Percentiles rank a stretch among this genome's conserved stretches.
Evolutionary conservation across 2,888 invertebrate genomes (phyloP).

Genomic region (Campopleginae sp.): DNA sequence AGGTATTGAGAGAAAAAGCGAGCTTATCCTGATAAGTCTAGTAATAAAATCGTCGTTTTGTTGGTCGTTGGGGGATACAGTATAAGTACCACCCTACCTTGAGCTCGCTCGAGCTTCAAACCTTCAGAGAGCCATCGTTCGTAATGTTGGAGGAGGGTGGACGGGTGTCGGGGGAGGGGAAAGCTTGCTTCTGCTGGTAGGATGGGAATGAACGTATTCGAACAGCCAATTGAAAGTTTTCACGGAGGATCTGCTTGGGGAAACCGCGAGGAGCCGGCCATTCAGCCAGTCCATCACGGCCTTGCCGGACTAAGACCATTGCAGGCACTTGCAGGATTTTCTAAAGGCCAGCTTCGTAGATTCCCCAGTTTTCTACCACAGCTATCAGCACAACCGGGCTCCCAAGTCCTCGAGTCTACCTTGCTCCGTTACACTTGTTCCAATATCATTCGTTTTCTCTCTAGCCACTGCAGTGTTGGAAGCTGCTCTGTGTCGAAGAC

Average conservation of each 20-base stretch:
- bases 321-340: conserved; percentile 49
- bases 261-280: conserved; percentile 36
- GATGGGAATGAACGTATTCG: conserved; percentile 59
- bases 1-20: conserved; percentile 64
- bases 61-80: conserved; percentile 58
- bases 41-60: conserved; percentile 66
- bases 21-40: conserved; percentile 66
- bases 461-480: conserved; percentile 8
- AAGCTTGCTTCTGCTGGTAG: conserved; percentile 30
- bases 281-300: conserved; percentile 41
- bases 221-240: conserved; percentile 66
- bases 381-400: conserved; percentile 39
- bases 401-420: conserved; percentile 21
- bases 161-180: not conserved
- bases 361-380: conserved; percentile 45
- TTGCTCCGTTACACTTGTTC: conserved; percentile 21
- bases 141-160: conserved; percentile 12
- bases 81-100: conserved; percentile 54
- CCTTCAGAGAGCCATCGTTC: conserved; percentile 43
- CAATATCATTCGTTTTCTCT: conserved; percentile 48
- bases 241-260: conserved; percentile 48
- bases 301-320: conserved; percentile 52
- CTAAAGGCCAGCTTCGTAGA: conserved; percentile 47
- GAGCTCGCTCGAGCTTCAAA: conserved; percentile 41
- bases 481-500: conserved; percentile 25